phyloP scores from a whole-genome alignment of 2,797 vertebrate genomes.

The Diglossa cyanea region DNA sequence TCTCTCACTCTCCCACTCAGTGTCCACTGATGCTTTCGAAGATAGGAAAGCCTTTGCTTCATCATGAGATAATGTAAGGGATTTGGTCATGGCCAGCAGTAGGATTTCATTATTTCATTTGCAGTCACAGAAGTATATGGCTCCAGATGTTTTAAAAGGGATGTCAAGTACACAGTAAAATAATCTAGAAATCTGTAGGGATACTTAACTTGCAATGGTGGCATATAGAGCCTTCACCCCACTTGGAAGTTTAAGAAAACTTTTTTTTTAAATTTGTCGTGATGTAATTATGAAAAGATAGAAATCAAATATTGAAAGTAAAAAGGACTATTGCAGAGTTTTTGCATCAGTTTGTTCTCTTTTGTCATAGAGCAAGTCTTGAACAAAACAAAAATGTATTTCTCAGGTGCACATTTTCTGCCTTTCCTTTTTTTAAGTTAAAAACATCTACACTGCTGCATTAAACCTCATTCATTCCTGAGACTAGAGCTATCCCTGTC shows the following conservation, averaged over 20 bases:
- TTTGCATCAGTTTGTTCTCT: neutral
- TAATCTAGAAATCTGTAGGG: neutral
- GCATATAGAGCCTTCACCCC: fast-evolving
- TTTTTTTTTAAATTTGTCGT: neutral
- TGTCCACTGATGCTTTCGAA: neutral
- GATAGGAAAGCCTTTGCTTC: neutral
- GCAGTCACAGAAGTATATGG: neutral
- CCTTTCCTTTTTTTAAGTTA: neutral
- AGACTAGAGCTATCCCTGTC: neutral
- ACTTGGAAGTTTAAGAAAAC: neutral
- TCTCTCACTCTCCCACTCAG: neutral
- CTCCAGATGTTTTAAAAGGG: neutral
- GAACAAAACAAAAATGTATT: neutral
- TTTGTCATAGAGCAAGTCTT: neutral
- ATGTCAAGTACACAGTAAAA: neutral
- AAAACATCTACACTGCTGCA: neutral
- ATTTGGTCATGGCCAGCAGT: neutral
- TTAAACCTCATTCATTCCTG: neutral
- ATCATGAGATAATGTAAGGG: neutral
- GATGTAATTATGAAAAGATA: neutral
- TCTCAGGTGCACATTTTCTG: neutral
- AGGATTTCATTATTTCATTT: neutral
- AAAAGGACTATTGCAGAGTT: neutral
- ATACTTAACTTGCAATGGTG: neutral
- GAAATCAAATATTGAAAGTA: neutral